Conservation (phyloP, 2,113 vertebrate species). For the Varanus komodoensis region DNA sequence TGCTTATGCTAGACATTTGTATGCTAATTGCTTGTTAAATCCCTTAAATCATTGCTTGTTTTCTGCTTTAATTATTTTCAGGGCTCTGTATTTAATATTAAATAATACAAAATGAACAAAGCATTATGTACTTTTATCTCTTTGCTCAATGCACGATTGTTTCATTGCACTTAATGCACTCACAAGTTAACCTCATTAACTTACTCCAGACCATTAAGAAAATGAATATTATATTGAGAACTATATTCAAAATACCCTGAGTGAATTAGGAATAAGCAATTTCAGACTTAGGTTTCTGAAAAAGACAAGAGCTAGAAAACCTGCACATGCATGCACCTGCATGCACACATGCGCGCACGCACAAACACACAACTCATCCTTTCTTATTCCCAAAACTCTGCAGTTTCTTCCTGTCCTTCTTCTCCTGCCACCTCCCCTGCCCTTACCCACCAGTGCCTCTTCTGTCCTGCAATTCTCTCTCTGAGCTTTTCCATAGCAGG, state of each 20-base stretch:
- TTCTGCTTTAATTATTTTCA: constrained; percentile 1
- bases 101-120: background rate
- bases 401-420: background rate
- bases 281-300: background rate
- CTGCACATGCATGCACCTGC: too few species aligned
- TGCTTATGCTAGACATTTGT: too few species aligned
- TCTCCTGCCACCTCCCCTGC: too few species aligned
- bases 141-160: background rate
- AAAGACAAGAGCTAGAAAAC: background rate
- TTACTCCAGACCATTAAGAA: background rate
- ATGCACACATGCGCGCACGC: too few species aligned
- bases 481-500: too few species aligned
- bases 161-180: background rate
- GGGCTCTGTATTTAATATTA: background rate
- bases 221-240: background rate
- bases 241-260: too few species aligned
- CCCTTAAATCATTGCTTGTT: background rate
- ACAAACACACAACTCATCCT: background rate
- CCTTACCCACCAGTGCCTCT: too few species aligned
- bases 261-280: background rate
- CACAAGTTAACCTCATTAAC: background rate
- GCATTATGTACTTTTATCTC: background rate
- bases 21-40: background rate
- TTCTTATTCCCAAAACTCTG: background rate
- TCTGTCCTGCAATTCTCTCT: too few species aligned